Evolutionary conservation across 2,888 invertebrate species (phyloP), one percentile per base, ranked within the genome.

Genomic region (Acronicta psi): DNA sequence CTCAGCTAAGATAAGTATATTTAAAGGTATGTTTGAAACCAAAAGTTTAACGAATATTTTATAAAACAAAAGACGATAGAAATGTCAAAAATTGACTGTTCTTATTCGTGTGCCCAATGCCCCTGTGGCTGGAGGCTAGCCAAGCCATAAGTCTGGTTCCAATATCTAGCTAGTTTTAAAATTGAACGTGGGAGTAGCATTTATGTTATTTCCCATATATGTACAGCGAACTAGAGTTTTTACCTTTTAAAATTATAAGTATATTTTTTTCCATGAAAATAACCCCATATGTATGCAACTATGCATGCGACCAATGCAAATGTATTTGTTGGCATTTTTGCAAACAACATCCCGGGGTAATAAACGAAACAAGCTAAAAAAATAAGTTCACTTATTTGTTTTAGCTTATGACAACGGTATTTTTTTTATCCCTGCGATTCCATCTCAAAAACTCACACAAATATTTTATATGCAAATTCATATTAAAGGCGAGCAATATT

Each of bases 111-210:
- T 55, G 64, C 59, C 57, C 66, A 58, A 69, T 60, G 66, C 57
- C 58, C 38, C 67, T 69, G 55, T 31, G 42, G 50, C 75, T 84
- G 85, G 85, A 82, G 69, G 25, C 59, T 25, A 20, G 85, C 85
- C 85, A 85, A 84, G 69, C 72, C 61, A 62, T 84, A 81, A 79
- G 72, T 81, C 77, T 74, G 58, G 59, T 69, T 66, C 75, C 77
- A 75, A 79, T 80, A 80, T 68, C 66, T 68, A 73, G 68, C 66
- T 66, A 67, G 73, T 79, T 84, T 83, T 75, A 73, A 82, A 81
- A 80, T 81, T 74, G 64, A 75, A 75, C 77, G 51, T 41, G 60
- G 58, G 45, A 61, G 60, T 34, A 34, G 13, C 59, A 71, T 61
- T 56, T 50, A 31, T 45, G 31, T 40, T 53, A 55, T 53, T 45